phyloP scores from a whole-genome alignment of 2,797 vertebrate species.

The Acropternis orthonyx region DNA sequence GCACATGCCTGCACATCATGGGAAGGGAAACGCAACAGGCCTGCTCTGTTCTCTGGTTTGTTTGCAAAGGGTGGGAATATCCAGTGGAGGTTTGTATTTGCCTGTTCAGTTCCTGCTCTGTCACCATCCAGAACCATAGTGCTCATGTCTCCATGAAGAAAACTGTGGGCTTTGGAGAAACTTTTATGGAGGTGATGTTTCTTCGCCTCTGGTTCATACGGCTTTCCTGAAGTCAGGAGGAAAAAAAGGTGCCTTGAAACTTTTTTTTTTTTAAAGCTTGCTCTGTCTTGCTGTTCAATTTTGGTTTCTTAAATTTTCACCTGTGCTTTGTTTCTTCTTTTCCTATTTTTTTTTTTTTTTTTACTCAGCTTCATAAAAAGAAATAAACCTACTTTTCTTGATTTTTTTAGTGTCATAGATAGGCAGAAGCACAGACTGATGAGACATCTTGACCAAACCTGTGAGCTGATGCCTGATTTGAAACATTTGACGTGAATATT shows the following conservation, averaged over 20 bases:
- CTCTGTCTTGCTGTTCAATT: neutral
- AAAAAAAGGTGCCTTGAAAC: neutral
- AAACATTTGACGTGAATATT: neutral
- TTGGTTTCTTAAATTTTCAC: neutral
- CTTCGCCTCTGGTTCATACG: neutral
- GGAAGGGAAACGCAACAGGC: neutral
- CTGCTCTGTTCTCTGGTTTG: neutral
- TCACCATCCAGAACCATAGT: neutral
- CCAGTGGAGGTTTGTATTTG: neutral
- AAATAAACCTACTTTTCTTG: neutral
- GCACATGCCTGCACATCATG: neutral
- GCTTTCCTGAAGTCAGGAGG: neutral
- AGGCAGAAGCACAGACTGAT: neutral
- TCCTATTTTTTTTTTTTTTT: neutral
- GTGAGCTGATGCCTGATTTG: neutral
- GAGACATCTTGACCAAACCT: neutral
- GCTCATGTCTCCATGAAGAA: neutral
- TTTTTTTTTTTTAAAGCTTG: neutral
- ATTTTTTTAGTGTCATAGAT: neutral
- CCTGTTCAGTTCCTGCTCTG: neutral
- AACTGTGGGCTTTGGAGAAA: neutral
- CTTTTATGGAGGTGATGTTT: neutral
- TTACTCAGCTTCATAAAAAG: neutral
- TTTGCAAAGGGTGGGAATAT: neutral
- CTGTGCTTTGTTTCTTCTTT: neutral